Conservation (phyloP, 2,888 invertebrate genomes). For the Bhutanitis thaidina region DNA sequence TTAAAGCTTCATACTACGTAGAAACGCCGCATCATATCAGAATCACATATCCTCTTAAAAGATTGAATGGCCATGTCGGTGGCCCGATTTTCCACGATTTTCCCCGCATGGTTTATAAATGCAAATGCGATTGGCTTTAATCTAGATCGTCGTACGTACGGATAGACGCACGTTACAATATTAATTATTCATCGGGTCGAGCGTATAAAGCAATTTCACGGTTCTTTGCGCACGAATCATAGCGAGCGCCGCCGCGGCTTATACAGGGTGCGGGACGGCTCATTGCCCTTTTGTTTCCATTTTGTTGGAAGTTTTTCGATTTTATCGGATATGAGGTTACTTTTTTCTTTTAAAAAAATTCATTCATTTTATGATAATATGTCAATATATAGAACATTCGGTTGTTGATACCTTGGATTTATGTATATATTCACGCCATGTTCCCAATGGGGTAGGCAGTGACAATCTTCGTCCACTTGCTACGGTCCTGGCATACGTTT, state of each 20-base stretch:
- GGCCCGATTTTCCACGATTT: constrained; percentile 28
- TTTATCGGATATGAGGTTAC: constrained; percentile 3
- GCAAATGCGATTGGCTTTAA: constrained; percentile 59
- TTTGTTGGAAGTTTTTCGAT: constrained; percentile 12
- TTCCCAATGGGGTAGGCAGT: too few relatives aligned
- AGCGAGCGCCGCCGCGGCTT: constrained; percentile 42
- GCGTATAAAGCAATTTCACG: constrained; percentile 80
- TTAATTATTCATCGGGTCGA: constrained; percentile 80
- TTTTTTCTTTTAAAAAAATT: too few relatives aligned
- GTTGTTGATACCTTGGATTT: too few relatives aligned
- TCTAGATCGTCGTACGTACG: constrained; percentile 35
- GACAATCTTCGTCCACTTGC: too few relatives aligned
- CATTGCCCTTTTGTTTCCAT: constrained; percentile 20
- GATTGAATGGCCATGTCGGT: constrained; percentile 14
- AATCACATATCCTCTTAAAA: constrained; percentile 11
- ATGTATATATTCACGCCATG: too few relatives aligned
- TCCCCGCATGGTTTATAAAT: constrained; percentile 59
- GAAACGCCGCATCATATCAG: not conserved
- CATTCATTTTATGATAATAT: too few relatives aligned
- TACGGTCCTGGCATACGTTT: too few relatives aligned
- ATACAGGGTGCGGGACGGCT: constrained; percentile 39
- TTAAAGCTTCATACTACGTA: not conserved
- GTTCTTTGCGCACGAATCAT: constrained; percentile 75
- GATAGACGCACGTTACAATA: constrained; percentile 59
- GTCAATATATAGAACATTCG: too few relatives aligned